A percentile compares a stretch with the other conserved stretches of the same genome.
Evolutionary conservation across 2,113 vertebrate species (phyloP).

Genomic region (Prochilodus magdalenae): DNA sequence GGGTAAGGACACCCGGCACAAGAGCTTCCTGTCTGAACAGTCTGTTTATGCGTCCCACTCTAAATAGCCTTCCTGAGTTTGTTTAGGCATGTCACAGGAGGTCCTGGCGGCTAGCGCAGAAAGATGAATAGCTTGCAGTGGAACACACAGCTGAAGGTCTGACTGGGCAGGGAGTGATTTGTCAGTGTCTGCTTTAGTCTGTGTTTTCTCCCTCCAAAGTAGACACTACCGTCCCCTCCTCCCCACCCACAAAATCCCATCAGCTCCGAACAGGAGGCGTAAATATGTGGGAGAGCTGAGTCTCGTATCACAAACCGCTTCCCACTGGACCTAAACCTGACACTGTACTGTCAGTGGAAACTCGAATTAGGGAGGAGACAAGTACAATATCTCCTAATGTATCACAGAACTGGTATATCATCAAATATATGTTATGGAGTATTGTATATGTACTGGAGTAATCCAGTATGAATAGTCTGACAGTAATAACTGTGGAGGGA

Average conservation of each 20-base stretch:
- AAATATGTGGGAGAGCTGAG: background rate
- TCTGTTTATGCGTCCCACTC: background rate
- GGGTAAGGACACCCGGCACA: constrained; percentile 79
- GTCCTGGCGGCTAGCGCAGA: background rate
- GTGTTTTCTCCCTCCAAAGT: background rate
- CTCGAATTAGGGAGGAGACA: background rate
- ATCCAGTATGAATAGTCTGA: background rate
- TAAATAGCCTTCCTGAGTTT: background rate
- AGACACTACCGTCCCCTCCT: background rate
- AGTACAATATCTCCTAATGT: background rate
- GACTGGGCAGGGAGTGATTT: constrained; percentile 1
- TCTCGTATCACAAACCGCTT: background rate
- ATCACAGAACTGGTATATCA: too few species aligned
- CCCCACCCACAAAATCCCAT: background rate
- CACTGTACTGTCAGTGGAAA: background rate
- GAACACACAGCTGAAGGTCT: background rate
- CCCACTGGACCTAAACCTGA: background rate
- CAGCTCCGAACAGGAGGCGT: background rate
- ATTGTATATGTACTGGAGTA: background rate
- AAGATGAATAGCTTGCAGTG: constrained; percentile 1
- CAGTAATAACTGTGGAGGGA: too few species aligned
- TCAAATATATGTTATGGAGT: too few species aligned
- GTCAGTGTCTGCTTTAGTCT: constrained; percentile 22
- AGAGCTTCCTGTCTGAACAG: constrained; percentile 64
- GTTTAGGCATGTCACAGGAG: constrained; percentile 1